These are phyloP conservation scores for Orbicella faveolata DNA, from an alignment of 64 coral and sea anemone genomes.

Conservation along the genomic window DNA sequence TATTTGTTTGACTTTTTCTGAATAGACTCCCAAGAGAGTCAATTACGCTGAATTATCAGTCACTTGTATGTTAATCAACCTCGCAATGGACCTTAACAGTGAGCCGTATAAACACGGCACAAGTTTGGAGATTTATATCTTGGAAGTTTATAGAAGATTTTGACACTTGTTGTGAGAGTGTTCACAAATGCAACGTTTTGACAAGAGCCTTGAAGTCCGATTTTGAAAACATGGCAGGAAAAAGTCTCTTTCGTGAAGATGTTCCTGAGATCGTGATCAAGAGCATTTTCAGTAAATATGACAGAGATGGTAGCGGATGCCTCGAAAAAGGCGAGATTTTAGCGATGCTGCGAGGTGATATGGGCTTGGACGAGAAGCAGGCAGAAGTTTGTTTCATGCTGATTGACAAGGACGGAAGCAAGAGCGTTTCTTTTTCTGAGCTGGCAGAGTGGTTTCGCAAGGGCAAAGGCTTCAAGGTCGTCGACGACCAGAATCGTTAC, in stretches of 20 bases:
- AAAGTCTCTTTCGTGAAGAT: constrained; percentile 6
- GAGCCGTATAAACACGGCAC: not conserved
- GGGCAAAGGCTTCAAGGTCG: not conserved
- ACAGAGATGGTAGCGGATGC: not conserved
- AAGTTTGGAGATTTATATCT: not conserved
- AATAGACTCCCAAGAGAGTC: constrained; percentile 21
- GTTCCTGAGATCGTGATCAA: constrained; percentile 20
- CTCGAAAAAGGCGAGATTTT: constrained; percentile 9
- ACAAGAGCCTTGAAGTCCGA: not conserved
- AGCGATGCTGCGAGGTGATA: not conserved
- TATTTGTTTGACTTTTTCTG: constrained; percentile 2
- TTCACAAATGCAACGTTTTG: not conserved
- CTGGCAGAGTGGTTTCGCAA: not conserved
- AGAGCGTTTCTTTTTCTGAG: not conserved
- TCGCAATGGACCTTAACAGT: not conserved
- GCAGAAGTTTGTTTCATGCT: constrained; percentile 32
- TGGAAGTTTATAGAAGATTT: not conserved
- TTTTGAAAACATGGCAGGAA: not conserved
- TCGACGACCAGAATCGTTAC: constrained; percentile 26
- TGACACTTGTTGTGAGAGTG: not conserved
- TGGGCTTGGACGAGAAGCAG: constrained; percentile 13
- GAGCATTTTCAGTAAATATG: constrained; percentile 20
- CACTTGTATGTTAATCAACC: constrained; percentile 6
- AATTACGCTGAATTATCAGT: not conserved
- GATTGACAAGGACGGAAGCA: constrained; percentile 25